Evolutionary conservation across 23 tunicate genomes (phyloP).

Genomic region (Phallusia fumigata): DNA sequence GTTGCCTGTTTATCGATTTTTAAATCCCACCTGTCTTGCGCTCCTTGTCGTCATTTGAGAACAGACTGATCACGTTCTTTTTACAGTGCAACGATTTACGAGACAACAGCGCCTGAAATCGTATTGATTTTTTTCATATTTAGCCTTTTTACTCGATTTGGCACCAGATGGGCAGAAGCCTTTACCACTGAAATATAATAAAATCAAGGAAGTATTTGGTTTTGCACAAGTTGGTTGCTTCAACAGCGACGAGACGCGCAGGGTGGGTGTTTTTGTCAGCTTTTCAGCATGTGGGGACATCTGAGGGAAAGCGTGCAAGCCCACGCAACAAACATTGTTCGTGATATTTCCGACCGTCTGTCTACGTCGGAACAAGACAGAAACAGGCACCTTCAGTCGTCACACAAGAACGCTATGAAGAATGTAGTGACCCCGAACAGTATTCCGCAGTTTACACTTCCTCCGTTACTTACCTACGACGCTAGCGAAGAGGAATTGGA

Average conservation of each 20-base stretch:
- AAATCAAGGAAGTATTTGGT: no score
- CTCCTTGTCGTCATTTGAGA: neutral
- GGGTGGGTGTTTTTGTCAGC: neutral
- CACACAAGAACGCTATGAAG: slow-evolving; percentile 60
- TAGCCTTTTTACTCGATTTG: neutral
- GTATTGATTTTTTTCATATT: neutral
- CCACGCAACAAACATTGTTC: slow-evolving; percentile 20
- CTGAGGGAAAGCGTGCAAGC: slow-evolving; percentile 52
- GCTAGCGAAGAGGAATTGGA: neutral
- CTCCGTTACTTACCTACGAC: slow-evolving; percentile 43
- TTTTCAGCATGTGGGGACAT: slow-evolving; percentile 46
- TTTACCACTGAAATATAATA: neutral
- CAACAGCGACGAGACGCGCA: neutral
- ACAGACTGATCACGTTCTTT: neutral
- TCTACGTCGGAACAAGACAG: neutral
- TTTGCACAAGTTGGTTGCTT: no score
- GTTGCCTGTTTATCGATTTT: neutral
- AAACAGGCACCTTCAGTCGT: neutral
- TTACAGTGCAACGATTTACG: neutral
- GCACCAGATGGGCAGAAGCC: neutral
- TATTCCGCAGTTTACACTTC: slow-evolving; percentile 76
- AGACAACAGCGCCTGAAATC: neutral
- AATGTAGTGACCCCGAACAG: slow-evolving; percentile 86
- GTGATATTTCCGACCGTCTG: slow-evolving; percentile 33
- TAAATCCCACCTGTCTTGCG: neutral